phyloP scores from a whole-genome alignment of 2,797 vertebrate species.

The Leucoraja ocellata region DNA sequence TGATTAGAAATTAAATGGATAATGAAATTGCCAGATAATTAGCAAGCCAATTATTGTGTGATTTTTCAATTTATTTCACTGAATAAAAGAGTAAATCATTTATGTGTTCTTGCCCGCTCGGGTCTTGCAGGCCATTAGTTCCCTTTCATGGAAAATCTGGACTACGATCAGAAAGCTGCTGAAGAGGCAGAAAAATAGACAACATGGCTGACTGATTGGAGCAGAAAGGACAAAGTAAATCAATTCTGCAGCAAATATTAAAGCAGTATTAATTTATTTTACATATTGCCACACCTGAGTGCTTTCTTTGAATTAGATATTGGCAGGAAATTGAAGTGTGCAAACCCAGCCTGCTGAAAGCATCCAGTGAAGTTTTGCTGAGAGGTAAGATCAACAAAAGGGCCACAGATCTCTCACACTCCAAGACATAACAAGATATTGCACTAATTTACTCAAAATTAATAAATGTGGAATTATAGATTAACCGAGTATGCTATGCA shows the following conservation, averaged over 20 bases:
- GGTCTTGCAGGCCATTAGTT: neutral
- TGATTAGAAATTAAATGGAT: neutral
- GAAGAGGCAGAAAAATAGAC: neutral
- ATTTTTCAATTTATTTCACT: neutral
- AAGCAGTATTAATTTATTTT: neutral
- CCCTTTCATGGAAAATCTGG: neutral
- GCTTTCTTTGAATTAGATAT: neutral
- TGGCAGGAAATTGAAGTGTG: neutral
- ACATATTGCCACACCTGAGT: neutral
- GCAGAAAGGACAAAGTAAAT: neutral
- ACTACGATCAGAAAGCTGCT: neutral
- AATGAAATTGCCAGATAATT: neutral
- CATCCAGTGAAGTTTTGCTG: neutral
- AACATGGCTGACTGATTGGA: neutral
- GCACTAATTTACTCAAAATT: neutral
- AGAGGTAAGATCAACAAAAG: neutral
- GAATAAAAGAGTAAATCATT: conserved; percentile 1
- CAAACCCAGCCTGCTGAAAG: neutral
- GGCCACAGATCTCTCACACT: neutral
- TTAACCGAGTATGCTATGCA: neutral
- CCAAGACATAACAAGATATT: neutral
- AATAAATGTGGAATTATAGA: neutral
- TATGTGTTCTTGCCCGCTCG: neutral
- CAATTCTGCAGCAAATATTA: conserved; percentile 16
- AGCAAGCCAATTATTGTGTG: neutral